Conservation (phyloP, 2,113 vertebrate genomes). For the Lepisosteus osseus region DNA sequence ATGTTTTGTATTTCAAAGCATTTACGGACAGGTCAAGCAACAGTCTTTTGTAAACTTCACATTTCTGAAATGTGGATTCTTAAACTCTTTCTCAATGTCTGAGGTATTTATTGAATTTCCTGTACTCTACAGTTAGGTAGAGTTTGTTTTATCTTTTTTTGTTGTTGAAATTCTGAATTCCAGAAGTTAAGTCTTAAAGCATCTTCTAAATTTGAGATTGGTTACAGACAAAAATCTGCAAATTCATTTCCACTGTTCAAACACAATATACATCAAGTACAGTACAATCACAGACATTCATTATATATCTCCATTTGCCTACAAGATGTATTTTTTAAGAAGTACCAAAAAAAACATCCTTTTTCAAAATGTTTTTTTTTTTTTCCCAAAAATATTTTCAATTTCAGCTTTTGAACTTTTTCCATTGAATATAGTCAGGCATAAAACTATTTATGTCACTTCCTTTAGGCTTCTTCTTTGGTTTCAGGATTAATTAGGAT, state of each 20-base stretch:
- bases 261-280: no score
- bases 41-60: no score
- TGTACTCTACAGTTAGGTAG: not conserved
- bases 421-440: not conserved
- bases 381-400: no score
- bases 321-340: no score
- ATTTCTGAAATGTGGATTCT: no score
- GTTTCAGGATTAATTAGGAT: not conserved
- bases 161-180: not conserved
- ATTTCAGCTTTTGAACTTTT: not conserved
- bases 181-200: not conserved
- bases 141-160: not conserved
- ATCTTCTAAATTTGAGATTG: not conserved
- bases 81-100: not conserved
- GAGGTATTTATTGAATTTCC: not conserved
- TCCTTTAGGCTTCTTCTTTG: not conserved
- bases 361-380: no score
- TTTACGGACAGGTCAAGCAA: no score
- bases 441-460: constrained; percentile 1
- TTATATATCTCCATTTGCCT: no score
- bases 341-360: no score
- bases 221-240: constrained; percentile 3
- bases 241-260: no score
- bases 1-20: no score
- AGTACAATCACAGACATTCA: no score